Evolutionary conservation across 2,888 invertebrate genomes (phyloP), one percentile per base, ranked within the genome.

Genomic region (Ormyrus thymus): DNA sequence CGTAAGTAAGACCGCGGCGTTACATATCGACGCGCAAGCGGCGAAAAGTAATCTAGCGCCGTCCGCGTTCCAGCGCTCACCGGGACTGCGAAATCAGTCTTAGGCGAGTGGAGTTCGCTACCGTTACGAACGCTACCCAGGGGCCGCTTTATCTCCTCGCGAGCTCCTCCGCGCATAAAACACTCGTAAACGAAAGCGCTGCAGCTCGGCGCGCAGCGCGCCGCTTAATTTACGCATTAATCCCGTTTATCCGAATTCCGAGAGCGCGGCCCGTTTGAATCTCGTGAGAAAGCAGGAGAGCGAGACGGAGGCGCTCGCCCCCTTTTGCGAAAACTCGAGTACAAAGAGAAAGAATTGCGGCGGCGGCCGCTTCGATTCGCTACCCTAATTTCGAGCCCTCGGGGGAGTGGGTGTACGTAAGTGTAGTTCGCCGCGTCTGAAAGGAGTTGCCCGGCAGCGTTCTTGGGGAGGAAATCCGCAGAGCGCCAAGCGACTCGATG

Each of bases 351-450:
- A 15, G 10, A 10, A 11, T 29, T 58, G 15, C 11, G 13, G 56
- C 56, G 7, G 58, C 56, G 9, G 51, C 51, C 53, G 46, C 45
- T 50, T n/a, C 51, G 51, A 58, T 66, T n/a, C 55, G 29, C 45
- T 71, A 61, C 53, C 53, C 71, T 71, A 71, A 77, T 77, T 77
- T 77, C 51, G 46, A 43, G 48, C 71, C 70, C 70, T 29, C 70
- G 10, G 55, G 65, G 64, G 43, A 43, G n/a, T 51, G 29, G 48
- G 8, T 8, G n/a, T 29, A 29, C 29, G 29, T 29, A 29, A 29
- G 29, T 29, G 29, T 29, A 29, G 29, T 29, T 29, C 29, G 29
- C 29, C 29, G 29, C 1, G 29, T 29, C 29, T 29, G 29, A 29
- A 29, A 29, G 29, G 29, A 29, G 29, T 29, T 29, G 29, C 29